Evolutionary conservation across 2,113 vertebrate genomes (phyloP).

Genomic region (Callocephalon fimbriatum): DNA sequence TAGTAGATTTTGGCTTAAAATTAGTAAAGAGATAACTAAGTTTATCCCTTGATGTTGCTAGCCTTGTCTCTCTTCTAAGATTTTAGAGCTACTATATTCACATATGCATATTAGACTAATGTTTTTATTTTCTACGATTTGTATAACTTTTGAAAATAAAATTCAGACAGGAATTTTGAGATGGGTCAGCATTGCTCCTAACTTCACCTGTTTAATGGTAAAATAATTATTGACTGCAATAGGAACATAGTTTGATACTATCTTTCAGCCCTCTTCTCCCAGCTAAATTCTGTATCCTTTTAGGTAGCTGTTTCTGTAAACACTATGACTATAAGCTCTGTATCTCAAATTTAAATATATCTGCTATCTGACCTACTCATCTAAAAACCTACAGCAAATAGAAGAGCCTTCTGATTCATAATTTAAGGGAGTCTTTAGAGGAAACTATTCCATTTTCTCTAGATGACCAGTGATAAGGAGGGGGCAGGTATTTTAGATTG

Average conservation of each 20-base stretch:
- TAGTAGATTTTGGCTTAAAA: background rate
- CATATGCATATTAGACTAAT: background rate
- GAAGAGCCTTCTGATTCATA: constrained; percentile 19
- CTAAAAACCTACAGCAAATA: background rate
- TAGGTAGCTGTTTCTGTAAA: background rate
- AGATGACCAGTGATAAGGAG: background rate
- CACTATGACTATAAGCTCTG: background rate
- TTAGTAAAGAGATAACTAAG: background rate
- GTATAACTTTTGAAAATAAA: background rate
- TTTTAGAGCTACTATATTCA: background rate
- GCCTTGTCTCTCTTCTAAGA: background rate
- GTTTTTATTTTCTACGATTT: background rate
- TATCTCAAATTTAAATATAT: background rate
- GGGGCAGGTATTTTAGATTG: background rate
- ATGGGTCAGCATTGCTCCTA: background rate
- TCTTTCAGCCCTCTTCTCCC: background rate
- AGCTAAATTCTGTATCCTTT: background rate
- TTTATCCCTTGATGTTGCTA: background rate
- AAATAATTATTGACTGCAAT: background rate
- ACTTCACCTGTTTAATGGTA: background rate
- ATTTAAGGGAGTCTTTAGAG: background rate
- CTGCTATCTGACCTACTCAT: background rate
- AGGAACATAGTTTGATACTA: background rate
- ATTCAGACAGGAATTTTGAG: background rate
- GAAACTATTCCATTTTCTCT: background rate